phyloP scores from a whole-genome alignment of 2,888 invertebrate species.

The Plemyria rubiginata region DNA sequence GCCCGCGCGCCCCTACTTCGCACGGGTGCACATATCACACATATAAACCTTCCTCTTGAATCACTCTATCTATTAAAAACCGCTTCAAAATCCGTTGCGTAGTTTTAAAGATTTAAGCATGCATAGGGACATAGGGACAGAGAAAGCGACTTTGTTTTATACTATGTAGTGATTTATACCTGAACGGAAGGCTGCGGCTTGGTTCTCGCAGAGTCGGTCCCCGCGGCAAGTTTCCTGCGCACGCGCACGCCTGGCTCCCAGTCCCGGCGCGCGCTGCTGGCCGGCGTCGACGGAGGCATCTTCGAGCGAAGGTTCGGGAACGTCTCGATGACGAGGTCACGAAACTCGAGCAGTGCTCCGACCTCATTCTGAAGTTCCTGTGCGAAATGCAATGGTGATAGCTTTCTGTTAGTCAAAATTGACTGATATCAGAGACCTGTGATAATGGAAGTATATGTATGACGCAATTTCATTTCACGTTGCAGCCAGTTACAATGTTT shows the following conservation, averaged over 20 bases:
- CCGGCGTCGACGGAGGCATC: constrained; percentile 88
- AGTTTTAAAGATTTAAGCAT: too few species aligned
- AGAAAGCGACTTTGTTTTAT: too few species aligned
- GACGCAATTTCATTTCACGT: not conserved
- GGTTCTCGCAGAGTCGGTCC: constrained; percentile 76
- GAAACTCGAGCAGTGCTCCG: constrained; percentile 95
- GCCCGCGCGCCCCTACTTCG: too few species aligned
- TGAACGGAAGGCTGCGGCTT: constrained; percentile 88
- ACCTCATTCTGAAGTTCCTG: constrained; percentile 97
- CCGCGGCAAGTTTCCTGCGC: constrained; percentile 85
- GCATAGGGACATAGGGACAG: too few species aligned
- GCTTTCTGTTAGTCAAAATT: constrained; percentile 6
- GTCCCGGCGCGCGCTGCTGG: constrained; percentile 84
- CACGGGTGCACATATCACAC: too few species aligned
- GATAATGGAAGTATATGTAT: too few species aligned
- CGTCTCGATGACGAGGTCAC: constrained; percentile 97
- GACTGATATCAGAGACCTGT: not conserved
- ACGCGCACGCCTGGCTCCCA: constrained; percentile 94
- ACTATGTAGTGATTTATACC: constrained; percentile 25
- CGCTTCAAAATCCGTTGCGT: too few species aligned
- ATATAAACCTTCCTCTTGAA: too few species aligned
- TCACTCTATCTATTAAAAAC: too few species aligned
- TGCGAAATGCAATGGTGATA: constrained; percentile 16
- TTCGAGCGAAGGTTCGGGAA: constrained; percentile 96
- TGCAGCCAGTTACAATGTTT: not conserved